A percentile compares a stretch with the other conserved stretches of the same genome.
phyloP scores from a whole-genome alignment of 2,797 vertebrate genomes.

The Pangasius macronema region DNA sequence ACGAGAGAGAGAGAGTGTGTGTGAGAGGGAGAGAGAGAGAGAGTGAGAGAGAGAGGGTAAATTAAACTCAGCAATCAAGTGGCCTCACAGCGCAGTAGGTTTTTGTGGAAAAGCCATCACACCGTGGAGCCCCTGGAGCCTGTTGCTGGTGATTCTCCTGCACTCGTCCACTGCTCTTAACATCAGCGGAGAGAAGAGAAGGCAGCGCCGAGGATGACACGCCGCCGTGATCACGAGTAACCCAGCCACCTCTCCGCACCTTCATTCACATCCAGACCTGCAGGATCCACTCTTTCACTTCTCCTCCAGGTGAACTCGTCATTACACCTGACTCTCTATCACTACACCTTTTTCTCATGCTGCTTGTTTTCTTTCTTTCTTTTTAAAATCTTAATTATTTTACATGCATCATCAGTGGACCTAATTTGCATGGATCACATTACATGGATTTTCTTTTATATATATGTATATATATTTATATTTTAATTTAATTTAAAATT shows the following conservation, averaged over 20 bases:
- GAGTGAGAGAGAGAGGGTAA: conserved; percentile 29
- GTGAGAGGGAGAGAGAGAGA: conserved; percentile 12
- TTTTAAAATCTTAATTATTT: not conserved
- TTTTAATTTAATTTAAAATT: not conserved
- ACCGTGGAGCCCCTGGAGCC: conserved; percentile 39
- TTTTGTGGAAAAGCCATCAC: conserved; percentile 59
- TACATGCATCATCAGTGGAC: not conserved
- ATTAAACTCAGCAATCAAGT: conserved; percentile 15
- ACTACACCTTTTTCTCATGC: not conserved
- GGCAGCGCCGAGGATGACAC: conserved; percentile 42
- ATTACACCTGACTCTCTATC: not conserved
- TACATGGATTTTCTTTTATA: not conserved
- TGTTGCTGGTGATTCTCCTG: conserved; percentile 25
- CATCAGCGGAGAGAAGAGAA: conserved; percentile 32
- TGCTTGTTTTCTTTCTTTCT: not conserved
- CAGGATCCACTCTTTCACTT: not conserved
- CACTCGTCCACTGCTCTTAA: conserved; percentile 9
- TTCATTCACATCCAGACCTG: conserved; percentile 23
- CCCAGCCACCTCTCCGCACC: conserved; percentile 1
- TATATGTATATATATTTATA: no score
- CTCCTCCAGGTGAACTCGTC: conserved; percentile 18
- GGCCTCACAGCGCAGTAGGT: not conserved
- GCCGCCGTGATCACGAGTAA: conserved; percentile 35
- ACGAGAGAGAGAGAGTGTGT: not conserved
- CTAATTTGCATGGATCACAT: not conserved